Base-by-base conservation (phyloP, 2,797 vertebrate genomes). In the Siniperca obscura region DNA sequence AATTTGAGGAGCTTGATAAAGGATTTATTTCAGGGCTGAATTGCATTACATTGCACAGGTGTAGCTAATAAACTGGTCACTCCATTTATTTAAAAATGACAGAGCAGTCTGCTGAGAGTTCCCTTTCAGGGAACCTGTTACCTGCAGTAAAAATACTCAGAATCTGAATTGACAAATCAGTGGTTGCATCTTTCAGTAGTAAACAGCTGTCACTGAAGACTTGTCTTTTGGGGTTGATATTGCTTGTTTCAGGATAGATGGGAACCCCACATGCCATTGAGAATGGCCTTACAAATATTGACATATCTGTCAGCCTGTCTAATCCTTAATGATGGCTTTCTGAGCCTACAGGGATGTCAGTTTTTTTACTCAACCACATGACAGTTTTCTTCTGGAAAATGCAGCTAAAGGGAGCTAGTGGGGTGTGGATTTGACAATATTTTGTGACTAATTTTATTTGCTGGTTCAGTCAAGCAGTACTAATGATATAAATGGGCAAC, bases 231-330 rank as follows among this genome's bases (percentile, higher is more conserved):
- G 64, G 76, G 42, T 48, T 56, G 48, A 57, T 83, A 74, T 71
- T 46, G 67, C 74, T 61, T 70, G 62, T 82, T 80, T 73, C 65
- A 40, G 68, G 74, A 84, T 84, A 73, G 86, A 90, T 72, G 48
- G 70, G 57, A 79, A 56, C 50, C 76, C 44, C 77, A 40, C 68
- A 65, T 50, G 56, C 38, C 48, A 50, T 50, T 36, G 62, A 83
- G 83, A 83, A 77, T 48, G 50, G 74, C 85, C 67, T 87, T 59
- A 80, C 83, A 87, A 80, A 92, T 91, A 92, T 91, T 89, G 92
- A 92, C 90, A 61, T 62, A 81, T 66, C 86, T 84, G 86, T 88
- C 91, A 93, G 80, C 55, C 48, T 56, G 68, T 86, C 80, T 87
- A 78, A 91, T 90, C 88, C 60, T 81, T 90, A 85, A 86, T 87